phyloP scores from a whole-genome alignment of 2,797 vertebrate genomes.

The Tiaroga cobitis region DNA sequence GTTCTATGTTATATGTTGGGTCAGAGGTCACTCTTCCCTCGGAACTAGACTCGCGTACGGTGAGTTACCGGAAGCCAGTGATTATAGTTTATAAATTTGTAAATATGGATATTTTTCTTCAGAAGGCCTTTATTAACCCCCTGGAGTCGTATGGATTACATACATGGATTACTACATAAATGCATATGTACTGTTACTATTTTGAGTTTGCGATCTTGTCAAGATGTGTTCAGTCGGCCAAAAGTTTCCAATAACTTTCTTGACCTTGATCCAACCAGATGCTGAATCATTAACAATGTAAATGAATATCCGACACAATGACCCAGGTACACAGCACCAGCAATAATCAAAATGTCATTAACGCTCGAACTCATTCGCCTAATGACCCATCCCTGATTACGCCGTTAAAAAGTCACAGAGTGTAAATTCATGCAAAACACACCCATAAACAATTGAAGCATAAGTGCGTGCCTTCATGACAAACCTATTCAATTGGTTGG shows the following conservation, averaged over 20 bases:
- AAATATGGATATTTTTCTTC: too few relatives aligned
- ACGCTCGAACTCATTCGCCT: slow-evolving; percentile 35
- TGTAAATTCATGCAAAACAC: slow-evolving; percentile 40
- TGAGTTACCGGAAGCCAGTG: too few relatives aligned
- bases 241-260: slow-evolving; percentile 32
- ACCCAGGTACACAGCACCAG: slow-evolving; percentile 52
- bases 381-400: slow-evolving; percentile 60
- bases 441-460: slow-evolving; percentile 31
- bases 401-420: slow-evolving; percentile 41
- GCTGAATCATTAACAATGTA: slow-evolving; percentile 51
- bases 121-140: too few relatives aligned
- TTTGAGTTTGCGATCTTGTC: background rate
- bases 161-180: too few relatives aligned
- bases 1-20: too few relatives aligned
- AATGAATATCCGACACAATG: slow-evolving; percentile 54
- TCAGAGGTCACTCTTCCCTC: too few relatives aligned
- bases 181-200: background rate
- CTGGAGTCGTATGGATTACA: too few relatives aligned
- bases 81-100: too few relatives aligned
- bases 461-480: background rate
- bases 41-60: too few relatives aligned
- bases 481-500: background rate
- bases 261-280: slow-evolving; percentile 41
- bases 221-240: background rate
- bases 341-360: slow-evolving; percentile 63